phyloP scores from a whole-genome alignment of 2,797 vertebrate species.

The Synaphobranchus kaupii region DNA sequence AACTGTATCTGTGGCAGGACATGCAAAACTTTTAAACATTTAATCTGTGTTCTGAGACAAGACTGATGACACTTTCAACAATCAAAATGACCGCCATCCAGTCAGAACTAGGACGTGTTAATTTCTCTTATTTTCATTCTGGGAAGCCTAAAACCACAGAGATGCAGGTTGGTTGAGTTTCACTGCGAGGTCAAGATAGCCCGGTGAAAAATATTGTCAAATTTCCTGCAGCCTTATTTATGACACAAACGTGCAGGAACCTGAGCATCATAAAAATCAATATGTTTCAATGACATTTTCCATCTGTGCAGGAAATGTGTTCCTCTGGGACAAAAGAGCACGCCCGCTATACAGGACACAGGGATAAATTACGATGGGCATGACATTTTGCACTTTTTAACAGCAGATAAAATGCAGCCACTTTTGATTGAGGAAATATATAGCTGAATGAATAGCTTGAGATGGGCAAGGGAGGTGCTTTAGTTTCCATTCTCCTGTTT shows the following conservation, averaged over 20 bases:
- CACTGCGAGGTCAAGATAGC: background rate
- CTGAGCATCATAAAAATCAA: slow-evolving; percentile 14
- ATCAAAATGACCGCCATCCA: background rate
- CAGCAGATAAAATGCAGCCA: slow-evolving; percentile 18
- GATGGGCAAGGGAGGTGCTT: background rate
- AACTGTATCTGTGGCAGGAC: background rate
- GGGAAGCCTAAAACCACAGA: background rate
- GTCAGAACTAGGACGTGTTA: background rate
- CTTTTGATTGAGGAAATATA: slow-evolving; percentile 12
- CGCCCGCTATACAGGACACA: background rate
- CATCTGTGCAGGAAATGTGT: background rate
- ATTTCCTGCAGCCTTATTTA: background rate
- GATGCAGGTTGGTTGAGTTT: background rate
- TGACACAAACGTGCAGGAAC: slow-evolving; percentile 11
- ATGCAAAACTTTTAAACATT: background rate
- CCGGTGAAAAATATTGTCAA: background rate
- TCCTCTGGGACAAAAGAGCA: background rate
- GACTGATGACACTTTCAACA: background rate
- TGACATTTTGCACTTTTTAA: slow-evolving; percentile 17
- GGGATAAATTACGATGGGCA: background rate
- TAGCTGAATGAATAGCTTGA: slow-evolving; percentile 6
- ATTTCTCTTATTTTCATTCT: background rate
- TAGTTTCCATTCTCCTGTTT: background rate
- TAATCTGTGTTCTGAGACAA: background rate
- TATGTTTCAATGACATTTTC: slow-evolving; percentile 18